phyloP scores from a whole-genome alignment of 2,797 vertebrate species.

The Emydoidea blandingii region DNA sequence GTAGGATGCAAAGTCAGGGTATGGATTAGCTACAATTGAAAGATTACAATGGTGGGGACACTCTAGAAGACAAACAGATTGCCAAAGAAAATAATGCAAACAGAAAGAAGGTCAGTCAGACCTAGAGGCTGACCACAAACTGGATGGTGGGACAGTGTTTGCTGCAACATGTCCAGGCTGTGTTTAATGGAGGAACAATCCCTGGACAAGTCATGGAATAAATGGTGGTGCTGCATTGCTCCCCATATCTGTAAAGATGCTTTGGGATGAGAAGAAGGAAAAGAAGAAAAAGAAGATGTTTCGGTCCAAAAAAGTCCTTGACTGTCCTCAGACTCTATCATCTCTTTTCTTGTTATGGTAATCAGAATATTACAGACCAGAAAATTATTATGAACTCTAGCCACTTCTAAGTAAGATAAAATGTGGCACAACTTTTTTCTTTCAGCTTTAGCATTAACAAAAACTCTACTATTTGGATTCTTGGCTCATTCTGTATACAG shows the following conservation, averaged over 20 bases:
- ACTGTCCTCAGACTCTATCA: background rate
- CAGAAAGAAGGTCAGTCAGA: background rate
- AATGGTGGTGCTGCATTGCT: background rate
- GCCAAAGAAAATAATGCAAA: background rate
- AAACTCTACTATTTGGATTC: background rate
- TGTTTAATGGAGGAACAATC: background rate
- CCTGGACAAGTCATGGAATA: background rate
- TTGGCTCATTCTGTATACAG: background rate
- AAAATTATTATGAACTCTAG: background rate
- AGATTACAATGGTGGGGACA: background rate
- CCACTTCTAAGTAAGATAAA: background rate
- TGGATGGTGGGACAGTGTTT: background rate
- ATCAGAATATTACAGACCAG: background rate
- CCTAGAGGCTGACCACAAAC: background rate
- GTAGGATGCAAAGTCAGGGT: background rate
- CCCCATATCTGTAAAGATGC: background rate
- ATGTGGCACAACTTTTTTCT: background rate
- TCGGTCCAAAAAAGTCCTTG: fast-evolving
- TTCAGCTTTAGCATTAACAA: background rate
- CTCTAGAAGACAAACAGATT: background rate
- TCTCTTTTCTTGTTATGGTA: background rate
- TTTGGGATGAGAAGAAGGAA: background rate
- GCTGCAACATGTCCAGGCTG: background rate
- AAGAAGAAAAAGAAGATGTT: background rate
- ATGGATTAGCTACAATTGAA: background rate